These are phyloP conservation scores for Dipodomys stephensi DNA, from an alignment of 2,113 vertebrate species.

Conservation along the genomic window DNA sequence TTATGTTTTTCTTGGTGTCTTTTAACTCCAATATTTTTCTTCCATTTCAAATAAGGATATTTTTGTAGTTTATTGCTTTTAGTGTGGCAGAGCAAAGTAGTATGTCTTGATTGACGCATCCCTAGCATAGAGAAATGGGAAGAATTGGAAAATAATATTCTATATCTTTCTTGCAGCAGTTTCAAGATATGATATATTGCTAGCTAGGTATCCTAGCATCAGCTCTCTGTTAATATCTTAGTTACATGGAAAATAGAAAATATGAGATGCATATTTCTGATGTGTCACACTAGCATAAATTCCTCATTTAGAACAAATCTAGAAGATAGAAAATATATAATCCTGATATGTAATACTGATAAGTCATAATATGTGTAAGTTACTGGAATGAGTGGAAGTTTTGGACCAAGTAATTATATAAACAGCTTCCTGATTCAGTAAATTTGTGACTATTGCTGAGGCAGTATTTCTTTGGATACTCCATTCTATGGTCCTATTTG, in stretches of 20 bases:
- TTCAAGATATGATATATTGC: constrained; percentile 20
- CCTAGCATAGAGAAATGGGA: not conserved
- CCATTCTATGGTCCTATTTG: not conserved
- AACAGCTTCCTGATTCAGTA: constrained; percentile 2
- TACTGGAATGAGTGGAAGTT: not conserved
- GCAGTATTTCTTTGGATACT: not conserved
- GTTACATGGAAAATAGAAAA: too few species aligned
- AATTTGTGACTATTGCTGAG: not conserved
- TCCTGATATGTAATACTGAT: not conserved
- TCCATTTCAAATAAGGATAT: not conserved
- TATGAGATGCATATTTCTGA: too few species aligned
- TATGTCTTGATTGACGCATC: not conserved
- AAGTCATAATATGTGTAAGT: not conserved
- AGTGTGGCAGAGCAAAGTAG: not conserved
- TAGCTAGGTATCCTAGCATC: not conserved
- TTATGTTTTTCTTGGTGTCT: not conserved
- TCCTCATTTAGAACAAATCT: not conserved
- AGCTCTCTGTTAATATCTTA: too few species aligned
- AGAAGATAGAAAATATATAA: not conserved
- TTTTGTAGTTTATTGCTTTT: constrained; percentile 15
- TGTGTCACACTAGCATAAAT: not conserved
- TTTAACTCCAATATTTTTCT: not conserved
- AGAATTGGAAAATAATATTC: not conserved
- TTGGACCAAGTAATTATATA: not conserved
- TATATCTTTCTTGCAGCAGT: not conserved